Evolutionary conservation across 2,797 vertebrate species (phyloP).

Genomic region (Stomatorhinus walkeri): DNA sequence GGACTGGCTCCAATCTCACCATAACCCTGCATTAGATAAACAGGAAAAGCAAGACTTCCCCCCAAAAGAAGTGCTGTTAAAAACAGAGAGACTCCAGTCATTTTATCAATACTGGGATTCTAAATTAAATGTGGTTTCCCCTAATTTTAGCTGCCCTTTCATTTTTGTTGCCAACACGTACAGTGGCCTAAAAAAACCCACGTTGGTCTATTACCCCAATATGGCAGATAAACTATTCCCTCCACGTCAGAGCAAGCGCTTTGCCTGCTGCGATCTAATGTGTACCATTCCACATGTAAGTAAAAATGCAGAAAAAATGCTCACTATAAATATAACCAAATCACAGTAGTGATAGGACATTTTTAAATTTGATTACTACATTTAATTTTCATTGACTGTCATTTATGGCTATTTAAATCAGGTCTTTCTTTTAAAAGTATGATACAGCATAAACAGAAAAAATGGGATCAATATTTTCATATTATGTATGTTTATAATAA

Average conservation of each 20-base stretch:
- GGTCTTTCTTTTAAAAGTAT: neutral
- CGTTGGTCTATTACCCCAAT: neutral
- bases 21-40: neutral
- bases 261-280: neutral
- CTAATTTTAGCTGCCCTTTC: neutral
- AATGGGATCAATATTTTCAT: neutral
- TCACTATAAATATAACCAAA: neutral
- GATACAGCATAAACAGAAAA: neutral
- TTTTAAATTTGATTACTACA: neutral
- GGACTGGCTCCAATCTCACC: neutral
- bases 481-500: neutral
- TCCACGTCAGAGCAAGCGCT: neutral
- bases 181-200: neutral
- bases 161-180: neutral
- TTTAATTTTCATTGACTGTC: neutral
- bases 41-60: neutral
- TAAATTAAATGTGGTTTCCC: neutral
- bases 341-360: neutral
- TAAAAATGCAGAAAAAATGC: neutral
- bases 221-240: neutral
- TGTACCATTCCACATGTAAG: neutral
- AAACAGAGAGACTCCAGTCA: neutral
- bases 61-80: neutral
- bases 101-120: neutral
- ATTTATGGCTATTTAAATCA: neutral